Base-by-base conservation (phyloP, 2,113 vertebrate genomes). In the Macquaria australasica region DNA sequence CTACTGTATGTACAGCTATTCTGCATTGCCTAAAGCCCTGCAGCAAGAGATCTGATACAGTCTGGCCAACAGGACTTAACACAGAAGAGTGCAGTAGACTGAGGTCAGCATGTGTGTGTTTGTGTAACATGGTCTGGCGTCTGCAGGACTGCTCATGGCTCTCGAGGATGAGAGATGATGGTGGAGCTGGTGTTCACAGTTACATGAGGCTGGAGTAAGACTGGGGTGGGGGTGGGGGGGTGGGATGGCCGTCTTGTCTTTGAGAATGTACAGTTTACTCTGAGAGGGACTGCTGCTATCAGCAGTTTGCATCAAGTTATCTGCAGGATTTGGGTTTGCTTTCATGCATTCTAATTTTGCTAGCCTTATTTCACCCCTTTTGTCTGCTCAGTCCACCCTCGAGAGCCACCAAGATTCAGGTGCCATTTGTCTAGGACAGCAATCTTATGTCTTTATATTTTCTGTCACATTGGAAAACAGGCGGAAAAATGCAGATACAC, bases 271-370 rank as follows among this genome's bases (percentile, higher is more conserved):
- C 21, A 60, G 53, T 77, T 91, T 66, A 72, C 77, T 79, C 34
- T 53, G 66, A 76, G 73, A 59, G 15, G 62, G 81, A 81, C 76
- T 82, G 85, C 86, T 84, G 81, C 72, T 84, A 80, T 93, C 91
- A 92, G 90, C 74, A 73, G 56, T 91, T 88, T 84, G 62, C 77
- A 77, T 83, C 70, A 76, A 82, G 77, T 82, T 76, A 16, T 90
- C 74, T 79, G 74, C 39, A 77, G 64, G 74, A 75, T 87, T 83
- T 85, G 39, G 34, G 31, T 77, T 89, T 69, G 60, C 79, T 79
- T 87, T 86, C 58, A 77, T 81, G 86, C 53, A 87, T 91, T 91
- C 66, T 62, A 82, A 88, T 90, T 82, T 83, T 68, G 31, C 63
- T 63, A 72, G 59, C 59, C 63, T 79, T 82, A 59, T 70, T 73